Evolutionary conservation across 2,113 vertebrate genomes (phyloP).

Genomic region (Burhinus bistriatus): DNA sequence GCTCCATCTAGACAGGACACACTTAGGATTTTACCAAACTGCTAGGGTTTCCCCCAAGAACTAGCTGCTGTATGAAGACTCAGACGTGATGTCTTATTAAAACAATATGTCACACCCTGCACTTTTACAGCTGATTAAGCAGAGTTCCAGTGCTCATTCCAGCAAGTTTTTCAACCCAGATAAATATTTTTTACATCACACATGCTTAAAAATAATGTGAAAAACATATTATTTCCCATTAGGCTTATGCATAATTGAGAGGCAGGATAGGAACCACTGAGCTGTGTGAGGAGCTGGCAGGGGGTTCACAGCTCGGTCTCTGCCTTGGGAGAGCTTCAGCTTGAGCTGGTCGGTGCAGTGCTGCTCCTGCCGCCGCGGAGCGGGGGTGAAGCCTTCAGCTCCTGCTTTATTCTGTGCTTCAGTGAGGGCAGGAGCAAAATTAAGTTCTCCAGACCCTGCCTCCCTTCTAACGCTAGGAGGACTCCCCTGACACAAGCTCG

Average conservation of each 20-base stretch:
- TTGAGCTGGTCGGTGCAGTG: not conserved
- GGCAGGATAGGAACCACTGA: fast-evolving
- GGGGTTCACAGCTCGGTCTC: not conserved
- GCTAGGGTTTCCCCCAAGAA: not conserved
- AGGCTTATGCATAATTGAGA: not conserved
- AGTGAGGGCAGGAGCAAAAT: not conserved
- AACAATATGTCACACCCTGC: not conserved
- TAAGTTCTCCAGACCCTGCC: not conserved
- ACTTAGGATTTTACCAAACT: not conserved
- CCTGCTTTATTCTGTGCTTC: not conserved
- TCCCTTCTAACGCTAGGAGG: not conserved
- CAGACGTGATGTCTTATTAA: not conserved
- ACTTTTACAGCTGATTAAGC: not conserved
- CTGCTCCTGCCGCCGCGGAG: not conserved
- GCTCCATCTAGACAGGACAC: not conserved
- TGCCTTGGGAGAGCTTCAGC: not conserved
- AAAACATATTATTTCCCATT: not conserved
- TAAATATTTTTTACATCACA: not conserved
- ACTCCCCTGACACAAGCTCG: too few species aligned
- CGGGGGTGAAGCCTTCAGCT: not conserved
- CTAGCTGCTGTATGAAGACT: too few species aligned
- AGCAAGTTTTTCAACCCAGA: not conserved
- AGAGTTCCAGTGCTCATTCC: not conserved
- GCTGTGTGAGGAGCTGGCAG: too few species aligned
- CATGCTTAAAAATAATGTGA: not conserved